Base-by-base conservation (phyloP, 2,113 vertebrate species). In the Rhodinocichla rosea region DNA sequence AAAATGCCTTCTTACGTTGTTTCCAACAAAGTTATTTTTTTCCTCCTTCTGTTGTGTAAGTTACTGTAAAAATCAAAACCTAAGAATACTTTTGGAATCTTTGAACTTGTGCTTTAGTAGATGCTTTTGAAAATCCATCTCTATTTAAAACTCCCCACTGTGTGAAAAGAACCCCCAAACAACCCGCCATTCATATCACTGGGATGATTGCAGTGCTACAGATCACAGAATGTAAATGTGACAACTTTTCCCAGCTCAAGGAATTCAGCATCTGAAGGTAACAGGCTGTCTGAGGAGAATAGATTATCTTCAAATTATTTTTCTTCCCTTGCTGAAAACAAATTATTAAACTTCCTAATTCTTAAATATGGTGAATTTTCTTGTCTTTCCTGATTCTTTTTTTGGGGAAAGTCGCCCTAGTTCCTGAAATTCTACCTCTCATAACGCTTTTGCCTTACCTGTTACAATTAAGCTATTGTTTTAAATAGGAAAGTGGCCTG, bases 391-490 rank as follows among this genome's bases (percentile, higher is more conserved):
- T 52, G 19, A 59, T 86, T 53, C 4, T 49, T 39, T 52, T 69
- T 33, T 15, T 1, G 2, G 21, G 2, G 6, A 4, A 3, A 28
- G 11, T 59, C 37, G 15, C 65, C 52, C 40, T 40, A 22, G 15
- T 53, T 92, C 80, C 75, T 77, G 70, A 83, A 95, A 89, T 47
- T 77, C 32, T 74, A 28, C 33, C 56, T 90, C 76, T 78, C 40
- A 81, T 89, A 92, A 37, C 0, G 4, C 15, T 87, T 94, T 90
- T 83, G 55, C 62, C 47, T 79, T 77, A 92, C 45, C 23, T 89
- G 52, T 83, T 86, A 93, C 82, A 96, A 88, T 83, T 86, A 86
- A 78, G 49, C 47, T 93, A 74, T 90, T 94, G 69, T 93, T 96
- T 96, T 75, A 49, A 44, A 32, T 87, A 92, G 79, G 49, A 65